These are phyloP conservation scores for Hyposmocoma kahamanoa DNA, from an alignment of 1,140 invertebrate species.

Conservation along the genomic window DNA sequence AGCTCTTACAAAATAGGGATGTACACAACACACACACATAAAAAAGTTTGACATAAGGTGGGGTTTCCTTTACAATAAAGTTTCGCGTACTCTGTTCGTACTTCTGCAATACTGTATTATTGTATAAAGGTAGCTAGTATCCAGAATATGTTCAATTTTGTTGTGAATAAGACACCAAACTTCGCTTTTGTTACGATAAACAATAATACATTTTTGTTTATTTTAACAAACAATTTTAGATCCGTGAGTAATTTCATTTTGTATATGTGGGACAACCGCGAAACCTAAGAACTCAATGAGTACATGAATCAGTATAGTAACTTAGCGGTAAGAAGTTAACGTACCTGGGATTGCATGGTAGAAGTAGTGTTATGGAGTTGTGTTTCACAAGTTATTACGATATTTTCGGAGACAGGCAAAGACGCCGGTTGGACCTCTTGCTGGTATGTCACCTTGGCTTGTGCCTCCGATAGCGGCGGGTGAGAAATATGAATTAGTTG, in stretches of 20 bases:
- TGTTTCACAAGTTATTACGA: conserved; percentile 53
- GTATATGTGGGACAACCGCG: too few relatives aligned
- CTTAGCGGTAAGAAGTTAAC: too few relatives aligned
- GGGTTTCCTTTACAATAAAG: background rate
- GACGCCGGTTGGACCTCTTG: conserved; percentile 42
- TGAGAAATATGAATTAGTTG: conserved; percentile 39
- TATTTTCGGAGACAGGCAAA: conserved; percentile 35
- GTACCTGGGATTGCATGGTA: conserved; percentile 2
- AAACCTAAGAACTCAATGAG: too few relatives aligned
- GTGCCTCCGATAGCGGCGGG: conserved; percentile 31
- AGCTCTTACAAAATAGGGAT: background rate
- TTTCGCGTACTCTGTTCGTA: too few relatives aligned
- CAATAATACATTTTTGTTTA: background rate
- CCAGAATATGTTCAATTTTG: too few relatives aligned
- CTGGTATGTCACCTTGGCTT: conserved; percentile 49
- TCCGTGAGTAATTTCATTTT: too few relatives aligned
- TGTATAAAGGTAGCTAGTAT: too few relatives aligned
- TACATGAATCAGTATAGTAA: too few relatives aligned
- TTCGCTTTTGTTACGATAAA: background rate
- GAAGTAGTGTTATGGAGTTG: conserved; percentile 37
- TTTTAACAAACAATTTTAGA: too few relatives aligned
- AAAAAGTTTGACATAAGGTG: background rate
- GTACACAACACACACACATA: background rate
- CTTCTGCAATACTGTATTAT: too few relatives aligned
- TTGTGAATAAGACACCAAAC: too few relatives aligned